Evolutionary conservation across 1,140 invertebrate species (phyloP), one percentile per base, ranked within the genome.

Genomic region (Zaprionus lachaisei): DNA sequence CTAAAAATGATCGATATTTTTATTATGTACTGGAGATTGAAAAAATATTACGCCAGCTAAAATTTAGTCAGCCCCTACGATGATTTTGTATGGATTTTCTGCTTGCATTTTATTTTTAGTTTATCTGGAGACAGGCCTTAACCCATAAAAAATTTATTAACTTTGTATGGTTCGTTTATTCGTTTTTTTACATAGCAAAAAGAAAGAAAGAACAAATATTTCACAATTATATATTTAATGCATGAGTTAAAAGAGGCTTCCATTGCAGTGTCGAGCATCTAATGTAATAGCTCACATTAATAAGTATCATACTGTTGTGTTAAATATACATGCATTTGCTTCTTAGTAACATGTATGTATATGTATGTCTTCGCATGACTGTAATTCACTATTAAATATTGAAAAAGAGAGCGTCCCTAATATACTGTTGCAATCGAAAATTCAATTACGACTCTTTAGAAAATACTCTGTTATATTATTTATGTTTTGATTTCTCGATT

Each of bases 271-370:
- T 41, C 54, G 71, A 74, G 63, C 41, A n/a, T 62, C 37, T 24
- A 55, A 31, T 22, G 51, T 11, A 38, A 74, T 22, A 55, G 62
- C 57, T 57, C 24, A 31, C 34, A 51, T 41, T 28, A 22, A 49
- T 37, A 44, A 57, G 54, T 80, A 75, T 79, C 17, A 49, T 62
- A 79, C 51, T 34, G 66, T 80, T 79, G 65, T 62, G 51, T 51
- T 22, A 70, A 20, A 56, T 2, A 26, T 31, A 24, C 20, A 54
- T 24, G 17, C 49, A 55, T 31, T 24, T 63, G 20, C 6, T 4
- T 55, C 1, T 55, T 28, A 22, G 11, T 22, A 22, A 49, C 47
- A 63, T 38, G 47, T 55, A 37, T 56, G 20, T 2, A 20, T 54
- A 34, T 38, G 24, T 22, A 28, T 24, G 15, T 69, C 20, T 47